Evolutionary conservation across 2,888 invertebrate genomes (phyloP).

Genomic region (Nemurella pictetii): DNA sequence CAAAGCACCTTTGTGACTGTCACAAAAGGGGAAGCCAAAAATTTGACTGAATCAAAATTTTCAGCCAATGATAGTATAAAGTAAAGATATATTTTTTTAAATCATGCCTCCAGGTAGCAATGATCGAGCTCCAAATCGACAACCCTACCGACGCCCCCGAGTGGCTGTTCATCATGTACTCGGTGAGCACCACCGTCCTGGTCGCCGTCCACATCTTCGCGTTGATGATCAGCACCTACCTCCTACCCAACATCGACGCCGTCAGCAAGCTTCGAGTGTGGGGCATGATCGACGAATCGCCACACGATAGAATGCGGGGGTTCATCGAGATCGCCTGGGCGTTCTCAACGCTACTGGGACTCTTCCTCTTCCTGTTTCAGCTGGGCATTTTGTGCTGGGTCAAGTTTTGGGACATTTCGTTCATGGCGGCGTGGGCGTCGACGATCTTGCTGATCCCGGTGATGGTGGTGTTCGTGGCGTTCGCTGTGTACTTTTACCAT

Average conservation of each 20-base stretch:
- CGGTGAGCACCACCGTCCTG: slow-evolving; percentile 86
- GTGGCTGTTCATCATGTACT: slow-evolving; percentile 85
- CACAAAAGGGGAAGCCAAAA: no score
- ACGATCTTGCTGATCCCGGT: slow-evolving; percentile 88
- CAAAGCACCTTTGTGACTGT: no score
- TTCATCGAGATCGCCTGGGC: slow-evolving; percentile 94
- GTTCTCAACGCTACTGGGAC: slow-evolving; percentile 88
- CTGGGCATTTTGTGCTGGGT: slow-evolving; percentile 93
- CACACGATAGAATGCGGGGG: slow-evolving; percentile 78
- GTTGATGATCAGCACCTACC: slow-evolving; percentile 94
- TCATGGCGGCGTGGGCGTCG: slow-evolving; percentile 77
- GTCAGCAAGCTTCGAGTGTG: slow-evolving; percentile 72
- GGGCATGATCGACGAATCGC: slow-evolving; percentile 57
- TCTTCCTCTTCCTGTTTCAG: slow-evolving; percentile 88
- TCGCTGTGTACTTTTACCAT: slow-evolving; percentile 90
- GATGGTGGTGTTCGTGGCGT: slow-evolving; percentile 81
- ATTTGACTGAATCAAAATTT: no score
- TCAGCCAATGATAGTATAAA: no score
- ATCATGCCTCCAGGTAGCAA: slow-evolving; percentile 67
- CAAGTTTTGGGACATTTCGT: slow-evolving; percentile 86
- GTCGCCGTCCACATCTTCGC: slow-evolving; percentile 94
- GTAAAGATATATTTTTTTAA: not conserved
- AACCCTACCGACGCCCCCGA: slow-evolving; percentile 79
- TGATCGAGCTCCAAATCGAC: slow-evolving; percentile 91
- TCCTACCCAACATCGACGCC: slow-evolving; percentile 91